Evolutionary conservation across 1,140 invertebrate species (phyloP), one percentile per base, ranked within the genome.

Genomic region (Telenomus remus): DNA sequence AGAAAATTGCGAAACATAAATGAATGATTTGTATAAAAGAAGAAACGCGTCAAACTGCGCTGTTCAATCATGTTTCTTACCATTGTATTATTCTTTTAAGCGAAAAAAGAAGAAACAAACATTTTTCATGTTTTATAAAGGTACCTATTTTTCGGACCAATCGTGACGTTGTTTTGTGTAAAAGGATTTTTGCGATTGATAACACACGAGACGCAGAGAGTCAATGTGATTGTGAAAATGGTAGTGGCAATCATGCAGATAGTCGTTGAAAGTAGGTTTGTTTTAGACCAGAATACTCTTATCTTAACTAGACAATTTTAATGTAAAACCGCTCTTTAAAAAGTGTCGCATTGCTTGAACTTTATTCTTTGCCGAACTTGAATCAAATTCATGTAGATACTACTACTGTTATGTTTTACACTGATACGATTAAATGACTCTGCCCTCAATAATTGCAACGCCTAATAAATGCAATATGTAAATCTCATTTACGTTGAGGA

Each of bases 141-240:
- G n/a, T n/a, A n/a, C n/a, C n/a, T n/a, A n/a, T n/a, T n/a, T n/a
- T n/a, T n/a, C n/a, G n/a, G n/a, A n/a, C n/a, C n/a, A n/a, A n/a
- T n/a, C n/a, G n/a, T n/a, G n/a, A n/a, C n/a, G n/a, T n/a, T n/a
- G 44, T 46, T 56, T 61, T 70, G 56, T 55, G 61, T 70, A 59
- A 70, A 70, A 59, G 50, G 35, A 12, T 1, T 54, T 53, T 43
- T 46, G 50, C 42, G 27, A 47, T 48, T 60, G 50, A 13, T 54
- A 48, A 65, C 16, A 61, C 13, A 51, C 35, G 27, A 66, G 15
- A 13, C 44, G 50, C 42, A 12, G 39, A 55, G 68, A 71, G 57
- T 71, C 68, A 71, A 70, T 50, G 68, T 63, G 68, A 71, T 71
- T 61, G 59, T 63, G 56, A 56, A 56, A 71, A 49, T 71, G 46